phyloP scores from a whole-genome alignment of 2,888 invertebrate genomes.

The Ctenicera cuprea region DNA sequence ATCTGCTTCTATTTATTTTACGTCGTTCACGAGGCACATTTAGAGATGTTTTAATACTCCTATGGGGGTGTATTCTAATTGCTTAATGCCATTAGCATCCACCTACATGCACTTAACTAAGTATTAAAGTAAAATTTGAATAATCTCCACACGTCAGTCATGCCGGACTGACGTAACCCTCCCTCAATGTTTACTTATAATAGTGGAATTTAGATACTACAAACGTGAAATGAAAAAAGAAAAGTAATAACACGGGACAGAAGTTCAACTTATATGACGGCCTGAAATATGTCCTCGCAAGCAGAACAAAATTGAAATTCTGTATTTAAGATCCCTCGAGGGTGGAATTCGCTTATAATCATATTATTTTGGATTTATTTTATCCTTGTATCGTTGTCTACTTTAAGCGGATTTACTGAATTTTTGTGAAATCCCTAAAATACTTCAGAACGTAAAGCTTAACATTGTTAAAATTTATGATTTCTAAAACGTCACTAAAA shows the following conservation, averaged over 20 bases:
- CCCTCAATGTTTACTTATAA: slow-evolving; percentile 6
- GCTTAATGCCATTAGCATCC: too few species aligned
- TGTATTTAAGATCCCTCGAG: slow-evolving; percentile 26
- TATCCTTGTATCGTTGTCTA: slow-evolving; percentile 27
- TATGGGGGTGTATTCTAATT: too few species aligned
- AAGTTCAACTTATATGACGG: slow-evolving; percentile 31
- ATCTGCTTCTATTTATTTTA: slow-evolving; percentile 2
- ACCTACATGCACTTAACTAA: too few species aligned
- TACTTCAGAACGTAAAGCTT: background rate
- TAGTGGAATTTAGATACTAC: background rate
- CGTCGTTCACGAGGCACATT: background rate
- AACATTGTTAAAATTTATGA: slow-evolving; percentile 21
- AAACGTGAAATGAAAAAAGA: slow-evolving; percentile 20
- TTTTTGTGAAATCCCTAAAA: slow-evolving; percentile 25
- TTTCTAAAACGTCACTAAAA: background rate
- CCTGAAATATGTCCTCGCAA: slow-evolving; percentile 25
- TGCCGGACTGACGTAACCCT: background rate
- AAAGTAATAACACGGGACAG: slow-evolving; percentile 26
- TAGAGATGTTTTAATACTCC: too few species aligned
- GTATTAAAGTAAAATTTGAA: too few species aligned
- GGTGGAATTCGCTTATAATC: slow-evolving; percentile 20
- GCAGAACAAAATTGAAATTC: slow-evolving; percentile 25
- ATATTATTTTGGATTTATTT: slow-evolving; percentile 33
- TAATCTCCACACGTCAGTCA: too few species aligned
- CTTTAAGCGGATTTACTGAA: slow-evolving; percentile 17